phyloP scores from a whole-genome alignment of 2,888 invertebrate genomes.

The Girardia tigrina region DNA sequence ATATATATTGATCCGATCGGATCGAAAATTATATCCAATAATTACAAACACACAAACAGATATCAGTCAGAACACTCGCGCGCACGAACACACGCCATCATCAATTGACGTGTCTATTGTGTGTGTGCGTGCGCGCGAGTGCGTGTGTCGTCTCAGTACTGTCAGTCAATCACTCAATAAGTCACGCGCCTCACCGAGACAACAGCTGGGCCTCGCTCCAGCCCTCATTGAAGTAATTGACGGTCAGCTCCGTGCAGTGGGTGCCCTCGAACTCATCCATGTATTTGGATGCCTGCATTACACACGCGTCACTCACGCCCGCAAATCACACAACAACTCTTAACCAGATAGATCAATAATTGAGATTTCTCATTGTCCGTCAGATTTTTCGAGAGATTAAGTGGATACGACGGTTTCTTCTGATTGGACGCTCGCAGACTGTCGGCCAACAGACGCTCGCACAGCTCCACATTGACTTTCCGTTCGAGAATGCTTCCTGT shows the following conservation, averaged over 20 bases:
- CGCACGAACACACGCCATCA: not conserved
- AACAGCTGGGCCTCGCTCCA: too few relatives aligned
- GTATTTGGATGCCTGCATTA: not conserved
- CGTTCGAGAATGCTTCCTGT: not conserved
- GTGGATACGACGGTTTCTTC: not conserved
- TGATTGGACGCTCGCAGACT: not conserved
- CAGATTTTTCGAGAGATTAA: not conserved
- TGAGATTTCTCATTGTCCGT: not conserved
- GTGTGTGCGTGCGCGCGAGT: not conserved
- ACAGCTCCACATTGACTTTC: not conserved
- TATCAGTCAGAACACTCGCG: not conserved
- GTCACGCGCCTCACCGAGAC: too few relatives aligned
- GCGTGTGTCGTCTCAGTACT: not conserved
- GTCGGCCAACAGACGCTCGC: not conserved
- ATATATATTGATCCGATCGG: too few relatives aligned
- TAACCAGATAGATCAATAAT: not conserved
- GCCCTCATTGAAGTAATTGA: not conserved
- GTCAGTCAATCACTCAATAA: not conserved
- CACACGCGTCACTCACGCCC: too few relatives aligned
- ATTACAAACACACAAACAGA: not conserved
- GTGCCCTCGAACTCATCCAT: conserved; percentile 18
- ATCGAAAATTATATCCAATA: too few relatives aligned
- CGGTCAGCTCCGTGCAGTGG: not conserved
- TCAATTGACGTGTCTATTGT: not conserved
- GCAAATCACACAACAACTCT: too few relatives aligned